Conservation (phyloP, 2,797 vertebrate genomes). For the Rhodeus uyekii region DNA sequence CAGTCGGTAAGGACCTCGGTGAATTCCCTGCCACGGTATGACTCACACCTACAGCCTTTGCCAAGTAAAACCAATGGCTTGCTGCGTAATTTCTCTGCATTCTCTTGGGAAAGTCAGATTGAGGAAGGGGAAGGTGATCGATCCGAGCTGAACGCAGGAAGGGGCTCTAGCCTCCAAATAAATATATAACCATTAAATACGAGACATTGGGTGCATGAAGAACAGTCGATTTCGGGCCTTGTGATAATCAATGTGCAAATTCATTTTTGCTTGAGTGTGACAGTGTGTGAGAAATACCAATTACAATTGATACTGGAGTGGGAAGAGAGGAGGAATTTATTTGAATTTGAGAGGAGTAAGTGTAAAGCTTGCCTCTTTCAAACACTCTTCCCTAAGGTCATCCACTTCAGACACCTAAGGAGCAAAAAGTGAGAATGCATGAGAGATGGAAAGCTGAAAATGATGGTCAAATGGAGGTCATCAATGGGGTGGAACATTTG, state of each 20-base stretch:
- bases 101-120: constrained; percentile 57
- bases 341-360: constrained; percentile 29
- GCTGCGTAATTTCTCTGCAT: constrained; percentile 60
- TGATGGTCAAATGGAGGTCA: constrained; percentile 9
- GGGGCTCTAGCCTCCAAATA: constrained; percentile 55
- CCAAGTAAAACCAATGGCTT: constrained; percentile 63
- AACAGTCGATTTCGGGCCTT: constrained; percentile 66
- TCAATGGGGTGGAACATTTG: background rate
- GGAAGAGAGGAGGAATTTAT: constrained; percentile 22
- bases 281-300: constrained; percentile 67
- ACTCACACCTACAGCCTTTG: constrained; percentile 64
- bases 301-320: constrained; percentile 57
- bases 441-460: constrained; percentile 3
- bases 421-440: constrained; percentile 27
- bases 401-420: constrained; percentile 15
- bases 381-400: constrained; percentile 29
- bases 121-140: constrained; percentile 63
- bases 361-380: constrained; percentile 8
- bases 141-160: constrained; percentile 64
- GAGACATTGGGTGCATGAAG: constrained; percentile 59
- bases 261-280: constrained; percentile 77
- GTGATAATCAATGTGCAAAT: constrained; percentile 75
- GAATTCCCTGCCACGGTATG: constrained; percentile 46
- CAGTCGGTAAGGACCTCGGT: constrained; percentile 18
- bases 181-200: constrained; percentile 61